Evolutionary conservation across 1,140 invertebrate genomes (phyloP).

Genomic region (Gonatopus flavifemur): DNA sequence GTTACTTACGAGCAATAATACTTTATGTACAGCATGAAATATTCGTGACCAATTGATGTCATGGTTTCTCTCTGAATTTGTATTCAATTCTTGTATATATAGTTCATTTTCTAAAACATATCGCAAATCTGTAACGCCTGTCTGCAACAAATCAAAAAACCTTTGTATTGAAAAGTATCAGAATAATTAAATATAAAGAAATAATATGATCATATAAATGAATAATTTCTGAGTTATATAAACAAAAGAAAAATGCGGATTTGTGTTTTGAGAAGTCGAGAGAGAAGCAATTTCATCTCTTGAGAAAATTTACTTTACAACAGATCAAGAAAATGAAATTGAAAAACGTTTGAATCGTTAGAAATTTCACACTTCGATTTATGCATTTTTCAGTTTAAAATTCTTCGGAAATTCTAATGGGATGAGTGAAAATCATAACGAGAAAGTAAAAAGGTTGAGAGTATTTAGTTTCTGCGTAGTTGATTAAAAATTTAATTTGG

Average conservation of each 20-base stretch:
- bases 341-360: too few species aligned
- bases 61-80: constrained; percentile 15
- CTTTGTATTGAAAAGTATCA: too few species aligned
- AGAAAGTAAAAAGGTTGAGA: background rate
- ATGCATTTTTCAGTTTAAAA: background rate
- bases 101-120: constrained; percentile 28
- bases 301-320: too few species aligned
- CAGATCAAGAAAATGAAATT: too few species aligned
- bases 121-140: constrained; percentile 17
- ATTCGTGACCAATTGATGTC: constrained; percentile 29
- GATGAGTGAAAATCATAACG: background rate
- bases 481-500: background rate
- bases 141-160: too few species aligned
- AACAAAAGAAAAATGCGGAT: too few species aligned
- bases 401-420: background rate
- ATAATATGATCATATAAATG: constrained; percentile 1
- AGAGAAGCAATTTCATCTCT: too few species aligned
- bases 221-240: constrained; percentile 1
- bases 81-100: constrained; percentile 25
- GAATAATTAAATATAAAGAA: constrained; percentile 12
- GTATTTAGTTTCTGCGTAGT: too few species aligned
- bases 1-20: constrained; percentile 30
- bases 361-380: too few species aligned
- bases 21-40: constrained; percentile 25
- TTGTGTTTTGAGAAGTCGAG: too few species aligned